A percentile compares a stretch with the other conserved stretches of the same genome.
phyloP scores from a whole-genome alignment of 2,113 vertebrate genomes.

The Panthera tigris region DNA sequence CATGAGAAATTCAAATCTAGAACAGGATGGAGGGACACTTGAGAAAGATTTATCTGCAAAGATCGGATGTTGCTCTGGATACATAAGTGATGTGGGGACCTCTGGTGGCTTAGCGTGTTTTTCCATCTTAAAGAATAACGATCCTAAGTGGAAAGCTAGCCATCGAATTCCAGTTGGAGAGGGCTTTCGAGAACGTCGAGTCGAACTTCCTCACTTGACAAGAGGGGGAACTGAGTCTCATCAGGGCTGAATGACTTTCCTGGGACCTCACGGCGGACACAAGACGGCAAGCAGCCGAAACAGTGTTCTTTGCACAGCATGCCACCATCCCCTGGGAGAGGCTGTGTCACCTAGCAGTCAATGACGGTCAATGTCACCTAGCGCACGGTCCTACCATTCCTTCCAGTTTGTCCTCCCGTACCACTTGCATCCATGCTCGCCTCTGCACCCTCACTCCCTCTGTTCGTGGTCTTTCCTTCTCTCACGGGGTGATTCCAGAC shows the following conservation, averaged over 20 bases:
- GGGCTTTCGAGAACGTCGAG: not conserved
- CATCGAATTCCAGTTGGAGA: not conserved
- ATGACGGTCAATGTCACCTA: not conserved
- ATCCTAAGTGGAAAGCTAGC: not conserved
- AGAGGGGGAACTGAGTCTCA: not conserved
- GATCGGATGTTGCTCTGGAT: not conserved
- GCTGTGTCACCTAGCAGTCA: too few species aligned
- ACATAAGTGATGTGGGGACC: conserved; percentile 77
- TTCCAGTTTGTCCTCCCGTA: not conserved
- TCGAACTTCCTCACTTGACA: not conserved
- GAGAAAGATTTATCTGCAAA: not conserved
- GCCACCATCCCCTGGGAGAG: not conserved
- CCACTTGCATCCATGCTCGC: accelerated
- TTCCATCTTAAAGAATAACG: not conserved
- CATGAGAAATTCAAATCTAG: not conserved
- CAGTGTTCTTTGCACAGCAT: not conserved
- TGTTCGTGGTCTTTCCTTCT: accelerated
- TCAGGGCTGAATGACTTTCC: not conserved
- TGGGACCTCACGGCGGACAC: not conserved
- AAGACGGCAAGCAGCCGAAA: not conserved
- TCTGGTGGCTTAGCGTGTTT: conserved; percentile 74
- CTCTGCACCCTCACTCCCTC: not conserved
- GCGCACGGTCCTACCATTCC: accelerated
- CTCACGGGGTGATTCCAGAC: not conserved
- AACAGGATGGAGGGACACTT: not conserved